phyloP scores from a whole-genome alignment of 2,113 vertebrate genomes.

The Corapipo altera region DNA sequence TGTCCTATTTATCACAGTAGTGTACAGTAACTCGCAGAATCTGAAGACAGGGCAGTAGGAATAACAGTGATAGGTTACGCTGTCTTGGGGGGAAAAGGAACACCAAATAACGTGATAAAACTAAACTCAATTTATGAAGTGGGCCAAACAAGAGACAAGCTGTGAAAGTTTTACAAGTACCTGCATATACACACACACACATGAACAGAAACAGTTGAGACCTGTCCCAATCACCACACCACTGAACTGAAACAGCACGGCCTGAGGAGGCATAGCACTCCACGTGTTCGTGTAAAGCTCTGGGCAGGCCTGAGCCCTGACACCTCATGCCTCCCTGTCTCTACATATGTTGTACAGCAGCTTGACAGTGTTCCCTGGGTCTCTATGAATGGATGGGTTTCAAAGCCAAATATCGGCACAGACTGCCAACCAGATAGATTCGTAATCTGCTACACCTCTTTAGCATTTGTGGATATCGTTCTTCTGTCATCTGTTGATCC shows the following conservation, averaged over 20 bases:
- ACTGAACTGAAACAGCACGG: not conserved
- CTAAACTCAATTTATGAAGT: not conserved
- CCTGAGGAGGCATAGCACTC: not conserved
- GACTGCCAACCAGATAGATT: not conserved
- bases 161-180: not conserved
- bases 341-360: rapidly evolving
- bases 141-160: not conserved
- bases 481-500: not conserved
- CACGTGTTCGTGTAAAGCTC: not conserved
- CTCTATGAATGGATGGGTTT: not conserved
- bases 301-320: not conserved
- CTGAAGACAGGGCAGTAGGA: not conserved
- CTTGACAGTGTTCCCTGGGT: not conserved
- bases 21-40: not conserved
- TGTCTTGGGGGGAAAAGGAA: not conserved
- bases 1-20: not conserved
- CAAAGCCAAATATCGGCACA: not conserved
- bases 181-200: no score
- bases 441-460: not conserved
- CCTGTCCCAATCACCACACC: no score
- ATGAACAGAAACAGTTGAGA: not conserved
- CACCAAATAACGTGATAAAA: not conserved
- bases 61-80: not conserved
- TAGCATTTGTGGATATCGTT: not conserved
- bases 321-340: not conserved